Conservation (phyloP, 2,888 invertebrate genomes). For the Calephelis perditalis region DNA sequence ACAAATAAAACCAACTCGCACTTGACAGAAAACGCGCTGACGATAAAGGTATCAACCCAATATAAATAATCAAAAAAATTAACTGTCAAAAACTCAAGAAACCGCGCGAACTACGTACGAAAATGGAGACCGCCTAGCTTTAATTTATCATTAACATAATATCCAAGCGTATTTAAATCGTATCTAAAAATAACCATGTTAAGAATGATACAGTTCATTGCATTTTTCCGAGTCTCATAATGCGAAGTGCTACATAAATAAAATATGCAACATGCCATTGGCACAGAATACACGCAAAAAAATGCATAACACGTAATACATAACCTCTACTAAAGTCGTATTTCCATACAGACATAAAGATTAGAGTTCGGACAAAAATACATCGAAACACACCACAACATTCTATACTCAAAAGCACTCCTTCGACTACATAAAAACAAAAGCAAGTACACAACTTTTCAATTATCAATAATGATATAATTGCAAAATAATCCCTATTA, state of each 20-base stretch:
- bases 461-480: conserved; percentile 13
- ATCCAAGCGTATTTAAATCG: neutral
- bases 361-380: conserved; percentile 16
- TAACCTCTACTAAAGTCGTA: conserved; percentile 31
- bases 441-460: conserved; percentile 7
- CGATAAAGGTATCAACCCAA: too few relatives aligned
- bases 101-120: neutral
- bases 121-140: neutral
- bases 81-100: conserved; percentile 1
- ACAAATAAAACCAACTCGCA: conserved; percentile 25
- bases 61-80: neutral
- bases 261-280: conserved; percentile 1
- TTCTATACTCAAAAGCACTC: conserved; percentile 29
- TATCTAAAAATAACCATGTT: too few relatives aligned
- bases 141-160: conserved; percentile 1
- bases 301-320: conserved; percentile 25
- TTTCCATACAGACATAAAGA: conserved; percentile 29
- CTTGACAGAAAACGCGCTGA: too few relatives aligned
- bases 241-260: neutral
- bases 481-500: conserved; percentile 29
- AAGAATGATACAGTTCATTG: too few relatives aligned
- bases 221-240: neutral
- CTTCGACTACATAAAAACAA: conserved; percentile 27
- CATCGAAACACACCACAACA: neutral
- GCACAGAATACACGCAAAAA: conserved; percentile 22